These are phyloP conservation scores for Lepidothrix coronata DNA, from an alignment of 2,113 vertebrate species.

Conservation along the genomic window DNA sequence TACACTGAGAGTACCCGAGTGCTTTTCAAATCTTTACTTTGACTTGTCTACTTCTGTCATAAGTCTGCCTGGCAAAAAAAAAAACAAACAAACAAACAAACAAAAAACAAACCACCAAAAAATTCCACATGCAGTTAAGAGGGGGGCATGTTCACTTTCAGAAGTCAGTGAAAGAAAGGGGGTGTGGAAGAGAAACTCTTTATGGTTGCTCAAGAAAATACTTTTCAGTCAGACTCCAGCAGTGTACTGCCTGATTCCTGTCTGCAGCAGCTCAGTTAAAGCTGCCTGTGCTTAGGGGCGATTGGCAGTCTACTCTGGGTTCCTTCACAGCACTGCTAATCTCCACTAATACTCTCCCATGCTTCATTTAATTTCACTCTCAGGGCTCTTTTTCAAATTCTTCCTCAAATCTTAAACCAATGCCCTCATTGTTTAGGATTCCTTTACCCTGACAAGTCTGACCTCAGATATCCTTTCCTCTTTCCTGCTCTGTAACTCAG, in stretches of 20 bases:
- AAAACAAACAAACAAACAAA: neutral
- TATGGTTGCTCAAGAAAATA: conserved; percentile 21
- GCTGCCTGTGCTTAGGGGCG: conserved; percentile 47
- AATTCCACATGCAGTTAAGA: neutral
- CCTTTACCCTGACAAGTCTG: conserved; percentile 81
- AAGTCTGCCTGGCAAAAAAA: neutral
- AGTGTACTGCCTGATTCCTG: neutral
- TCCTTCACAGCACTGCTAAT: conserved; percentile 67
- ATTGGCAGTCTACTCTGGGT: conserved; percentile 60
- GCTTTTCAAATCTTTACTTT: neutral
- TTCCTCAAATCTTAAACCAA: conserved; percentile 73
- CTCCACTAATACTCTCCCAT: conserved; percentile 70
- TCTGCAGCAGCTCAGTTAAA: conserved; percentile 52
- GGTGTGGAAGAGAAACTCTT: conserved; percentile 13
- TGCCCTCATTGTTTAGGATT: conserved; percentile 79
- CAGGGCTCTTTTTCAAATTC: conserved; percentile 63
- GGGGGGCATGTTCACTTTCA: neutral
- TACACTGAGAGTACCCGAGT: neutral
- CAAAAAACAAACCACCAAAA: neutral
- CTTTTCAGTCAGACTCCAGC: conserved; percentile 20
- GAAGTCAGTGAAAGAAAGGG: conserved; percentile 18
- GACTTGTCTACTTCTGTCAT: neutral
- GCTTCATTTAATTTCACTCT: conserved; percentile 75
- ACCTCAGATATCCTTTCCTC: conserved; percentile 81
- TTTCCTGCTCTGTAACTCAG: conserved; percentile 75